Base-by-base conservation (phyloP, 1,140 invertebrate genomes). In the Zophobas morio region DNA sequence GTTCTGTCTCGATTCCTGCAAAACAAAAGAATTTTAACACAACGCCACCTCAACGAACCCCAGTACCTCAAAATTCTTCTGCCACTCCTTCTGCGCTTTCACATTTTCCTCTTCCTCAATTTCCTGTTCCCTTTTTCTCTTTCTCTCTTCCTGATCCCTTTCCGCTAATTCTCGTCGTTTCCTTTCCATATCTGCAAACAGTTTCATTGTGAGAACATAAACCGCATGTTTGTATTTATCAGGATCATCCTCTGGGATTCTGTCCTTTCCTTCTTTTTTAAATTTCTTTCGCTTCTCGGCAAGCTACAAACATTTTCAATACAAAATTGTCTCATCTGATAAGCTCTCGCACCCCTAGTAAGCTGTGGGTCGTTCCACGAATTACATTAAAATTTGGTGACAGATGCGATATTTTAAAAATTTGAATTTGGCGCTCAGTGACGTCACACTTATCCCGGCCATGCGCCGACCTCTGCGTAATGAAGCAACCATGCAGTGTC, bases 131-230 rank as follows among this genome's bases (percentile, higher is more conserved):
- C 97, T 90, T 88, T 99, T 99, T 66, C 98, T 87, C 87, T 99
- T 99, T 63, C 96, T 90, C 85, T 99, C 97, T 86, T 99, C 96
- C 86, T 96, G 95, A 82, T 98, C 96, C 81, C 96, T 90, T 20
- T 93, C 92, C 82, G 96, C 96, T 49, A 95, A 87, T 82, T 96
- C 93, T 82, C 95, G 92, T 75, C 93, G 89, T 89, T 96, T 94
- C 77, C 96, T 88, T 88, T 96, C 98, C 91, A 99, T 94, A 86
- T 99, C 98, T 66, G 98, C 98, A 91, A 99, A 99, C 39, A 99
- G 88, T 91, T 99, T 99, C 95, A 98, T 99, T 1, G 97, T 98
- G 91, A 98, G 95, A 6, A 99, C 96, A 90, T 98, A 98, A 32
- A 99, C 91, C 32, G 97, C 93, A 89, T 98, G 96, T 88, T 96